Percentiles rank a stretch among this genome's conserved stretches.
Conservation (phyloP, 2,888 invertebrate genomes). For the Meloe dianella region DNA sequence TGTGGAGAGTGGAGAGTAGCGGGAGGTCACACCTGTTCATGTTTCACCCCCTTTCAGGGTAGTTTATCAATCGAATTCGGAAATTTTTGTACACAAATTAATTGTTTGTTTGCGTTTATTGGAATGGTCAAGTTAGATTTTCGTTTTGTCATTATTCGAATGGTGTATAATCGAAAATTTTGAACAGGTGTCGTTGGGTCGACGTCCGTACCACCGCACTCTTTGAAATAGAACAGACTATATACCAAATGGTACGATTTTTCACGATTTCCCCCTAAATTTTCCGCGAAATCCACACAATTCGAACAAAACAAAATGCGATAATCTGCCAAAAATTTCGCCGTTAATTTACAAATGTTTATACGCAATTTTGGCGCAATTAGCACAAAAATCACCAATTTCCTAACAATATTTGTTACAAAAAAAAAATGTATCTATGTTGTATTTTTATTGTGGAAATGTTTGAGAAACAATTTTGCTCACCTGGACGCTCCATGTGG, state of each 20-base stretch:
- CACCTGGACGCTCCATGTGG: background rate
- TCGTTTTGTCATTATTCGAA: slow-evolving; percentile 58
- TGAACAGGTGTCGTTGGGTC: slow-evolving; percentile 61
- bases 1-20: slow-evolving; percentile 44
- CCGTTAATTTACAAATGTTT: too few relatives aligned
- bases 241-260: slow-evolving; percentile 43
- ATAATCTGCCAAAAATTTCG: too few relatives aligned
- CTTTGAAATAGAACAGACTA: slow-evolving; percentile 46
- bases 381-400: too few relatives aligned
- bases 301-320: too few relatives aligned
- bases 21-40: slow-evolving; percentile 55
- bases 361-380: too few relatives aligned
- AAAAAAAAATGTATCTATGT: too few relatives aligned
- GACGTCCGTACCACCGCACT: slow-evolving; percentile 41
- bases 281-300: too few relatives aligned
- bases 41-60: slow-evolving; percentile 51
- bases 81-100: slow-evolving; percentile 27
- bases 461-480: background rate
- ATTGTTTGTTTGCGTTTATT: slow-evolving; percentile 35
- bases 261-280: slow-evolving; percentile 11
- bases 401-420: background rate
- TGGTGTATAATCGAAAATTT: slow-evolving; percentile 69
- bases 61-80: slow-evolving; percentile 17
- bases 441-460: background rate
- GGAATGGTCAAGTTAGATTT: slow-evolving; percentile 30